These are phyloP conservation scores for Micromesistius poutassou DNA, from an alignment of 2,797 vertebrate species.

Conservation along the genomic window DNA sequence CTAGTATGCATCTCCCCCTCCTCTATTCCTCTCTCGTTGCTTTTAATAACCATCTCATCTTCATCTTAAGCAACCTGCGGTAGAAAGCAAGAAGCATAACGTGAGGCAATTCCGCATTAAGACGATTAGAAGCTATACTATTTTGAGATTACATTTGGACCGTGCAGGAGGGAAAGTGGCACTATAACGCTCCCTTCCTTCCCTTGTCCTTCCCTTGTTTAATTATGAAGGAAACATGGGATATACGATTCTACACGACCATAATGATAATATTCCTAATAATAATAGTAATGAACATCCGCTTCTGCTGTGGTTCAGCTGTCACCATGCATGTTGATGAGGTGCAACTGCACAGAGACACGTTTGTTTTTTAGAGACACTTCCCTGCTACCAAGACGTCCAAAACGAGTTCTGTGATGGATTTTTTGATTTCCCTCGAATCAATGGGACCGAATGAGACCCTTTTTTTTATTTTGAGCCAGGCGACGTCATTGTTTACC, in stretches of 20 bases:
- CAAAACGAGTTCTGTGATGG: background rate
- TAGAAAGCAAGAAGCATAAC: background rate
- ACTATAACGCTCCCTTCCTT: background rate
- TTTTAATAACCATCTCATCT: background rate
- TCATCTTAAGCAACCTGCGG: background rate
- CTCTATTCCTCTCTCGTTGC: background rate
- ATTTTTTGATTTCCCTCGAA: no score
- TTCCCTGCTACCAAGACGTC: no score
- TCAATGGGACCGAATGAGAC: background rate
- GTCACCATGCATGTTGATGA: background rate
- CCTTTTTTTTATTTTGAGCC: background rate
- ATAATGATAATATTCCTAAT: background rate
- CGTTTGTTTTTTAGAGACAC: background rate
- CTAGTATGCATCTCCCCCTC: background rate
- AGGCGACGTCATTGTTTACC: background rate
- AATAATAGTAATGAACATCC: background rate
- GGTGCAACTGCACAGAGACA: background rate
- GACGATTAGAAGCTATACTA: background rate
- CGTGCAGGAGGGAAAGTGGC: background rate
- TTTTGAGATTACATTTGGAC: background rate
- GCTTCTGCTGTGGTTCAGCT: background rate
- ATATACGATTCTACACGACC: background rate
- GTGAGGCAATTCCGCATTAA: background rate
- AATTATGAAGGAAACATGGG: background rate
- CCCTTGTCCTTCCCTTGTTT: background rate